Percentiles rank a stretch among this genome's conserved stretches.
Evolutionary conservation across 2,797 vertebrate species (phyloP).

Genomic region (Mallotus villosus): DNA sequence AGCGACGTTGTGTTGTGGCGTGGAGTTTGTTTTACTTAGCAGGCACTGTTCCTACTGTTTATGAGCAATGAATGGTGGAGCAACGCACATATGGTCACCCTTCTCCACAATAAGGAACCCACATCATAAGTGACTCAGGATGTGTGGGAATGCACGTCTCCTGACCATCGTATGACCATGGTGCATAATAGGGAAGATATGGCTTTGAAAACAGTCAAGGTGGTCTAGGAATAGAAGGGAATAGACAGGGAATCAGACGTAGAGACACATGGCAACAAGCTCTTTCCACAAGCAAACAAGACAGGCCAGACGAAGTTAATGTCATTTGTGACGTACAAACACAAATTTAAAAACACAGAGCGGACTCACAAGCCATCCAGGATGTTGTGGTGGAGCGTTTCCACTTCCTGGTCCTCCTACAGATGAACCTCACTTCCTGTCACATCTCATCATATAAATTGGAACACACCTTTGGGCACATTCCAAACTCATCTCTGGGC

Average conservation of each 20-base stretch:
- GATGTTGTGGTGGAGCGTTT: constrained; percentile 69
- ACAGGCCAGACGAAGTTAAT: constrained; percentile 42
- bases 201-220: constrained; percentile 33
- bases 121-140: constrained; percentile 68
- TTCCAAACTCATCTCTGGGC: constrained; percentile 59
- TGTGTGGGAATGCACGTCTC: constrained; percentile 51
- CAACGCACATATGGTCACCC: constrained; percentile 50
- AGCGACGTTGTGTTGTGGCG: constrained; percentile 60
- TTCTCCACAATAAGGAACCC: constrained; percentile 63
- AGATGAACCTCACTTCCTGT: constrained; percentile 65
- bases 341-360: constrained; percentile 32
- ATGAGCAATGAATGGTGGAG: constrained; percentile 58
- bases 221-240: constrained; percentile 20
- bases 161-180: constrained; percentile 57
- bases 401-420: constrained; percentile 75
- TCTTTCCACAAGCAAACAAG: constrained; percentile 16
- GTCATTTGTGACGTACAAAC: constrained; percentile 48
- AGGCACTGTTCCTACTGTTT: constrained; percentile 60
- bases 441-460: constrained; percentile 56
- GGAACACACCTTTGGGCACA: constrained; percentile 61
- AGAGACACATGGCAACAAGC: constrained; percentile 22
- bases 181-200: constrained; percentile 47
- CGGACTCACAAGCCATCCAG: constrained; percentile 60
- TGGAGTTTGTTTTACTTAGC: constrained; percentile 68
- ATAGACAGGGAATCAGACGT: constrained; percentile 35